Evolutionary conservation across 2,113 vertebrate genomes (phyloP).

Genomic region (Litocranius walleri): DNA sequence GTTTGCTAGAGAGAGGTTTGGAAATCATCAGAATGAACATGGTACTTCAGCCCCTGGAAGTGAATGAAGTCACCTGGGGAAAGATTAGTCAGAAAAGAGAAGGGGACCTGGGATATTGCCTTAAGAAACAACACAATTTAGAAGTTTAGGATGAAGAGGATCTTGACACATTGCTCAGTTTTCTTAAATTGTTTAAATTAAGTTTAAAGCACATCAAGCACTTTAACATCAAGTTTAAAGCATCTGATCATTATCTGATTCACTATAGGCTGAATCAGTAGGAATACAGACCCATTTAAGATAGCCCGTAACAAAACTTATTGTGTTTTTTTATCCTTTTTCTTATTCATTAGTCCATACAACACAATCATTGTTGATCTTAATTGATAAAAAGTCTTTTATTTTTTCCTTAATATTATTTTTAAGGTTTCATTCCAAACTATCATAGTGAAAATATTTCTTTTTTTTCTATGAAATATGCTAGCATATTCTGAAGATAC

Average conservation of each 20-base stretch:
- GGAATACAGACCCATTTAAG: neutral
- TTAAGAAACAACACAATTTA: neutral
- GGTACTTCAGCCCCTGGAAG: neutral
- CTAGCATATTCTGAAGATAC: neutral
- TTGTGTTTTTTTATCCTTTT: neutral
- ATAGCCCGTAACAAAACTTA: neutral
- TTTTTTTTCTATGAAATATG: neutral
- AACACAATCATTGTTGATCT: neutral
- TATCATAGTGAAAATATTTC: neutral
- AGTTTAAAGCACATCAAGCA: neutral
- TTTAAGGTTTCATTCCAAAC: neutral
- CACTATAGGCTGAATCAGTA: neutral
- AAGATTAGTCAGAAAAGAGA: neutral
- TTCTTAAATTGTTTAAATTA: neutral
- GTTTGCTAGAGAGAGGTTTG: neutral
- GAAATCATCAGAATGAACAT: neutral
- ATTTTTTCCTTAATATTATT: neutral
- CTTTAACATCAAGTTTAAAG: neutral
- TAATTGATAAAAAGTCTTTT: neutral
- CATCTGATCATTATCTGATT: neutral
- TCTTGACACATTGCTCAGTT: neutral
- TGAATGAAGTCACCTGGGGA: neutral
- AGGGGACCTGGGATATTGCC: too few relatives aligned
- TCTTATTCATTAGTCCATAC: neutral
- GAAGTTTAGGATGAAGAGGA: neutral